Evolutionary conservation across 1,140 invertebrate genomes (phyloP).

Genomic region (Pseudomyrmex sp.): DNA sequence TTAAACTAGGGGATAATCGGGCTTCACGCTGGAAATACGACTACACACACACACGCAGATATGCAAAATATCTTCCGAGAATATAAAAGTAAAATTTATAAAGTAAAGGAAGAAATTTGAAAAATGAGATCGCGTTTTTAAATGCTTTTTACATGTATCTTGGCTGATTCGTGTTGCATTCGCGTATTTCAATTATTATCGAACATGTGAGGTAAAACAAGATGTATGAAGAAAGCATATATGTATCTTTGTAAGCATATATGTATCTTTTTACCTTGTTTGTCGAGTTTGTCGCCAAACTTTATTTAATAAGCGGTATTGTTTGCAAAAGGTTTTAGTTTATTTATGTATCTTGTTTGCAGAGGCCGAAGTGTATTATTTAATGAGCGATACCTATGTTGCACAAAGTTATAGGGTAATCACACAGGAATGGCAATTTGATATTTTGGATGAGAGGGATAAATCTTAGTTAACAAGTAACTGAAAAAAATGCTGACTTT

Average conservation of each 20-base stretch:
- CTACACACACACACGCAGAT: not conserved
- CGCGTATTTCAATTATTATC: too few species aligned
- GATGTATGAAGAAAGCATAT: not conserved
- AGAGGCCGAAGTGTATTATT: not conserved
- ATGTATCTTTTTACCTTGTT: not conserved
- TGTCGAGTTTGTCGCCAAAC: not conserved
- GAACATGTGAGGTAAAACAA: too few species aligned
- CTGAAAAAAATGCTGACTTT: not conserved
- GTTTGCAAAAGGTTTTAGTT: not conserved
- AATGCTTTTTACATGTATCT: not conserved
- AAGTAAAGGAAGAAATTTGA: not conserved
- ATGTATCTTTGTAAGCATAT: not conserved
- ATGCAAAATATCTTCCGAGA: slow-evolving; percentile 64
- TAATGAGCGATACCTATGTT: not conserved
- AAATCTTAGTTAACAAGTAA: not conserved
- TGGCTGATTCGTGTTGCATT: too few species aligned
- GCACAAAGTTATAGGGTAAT: too few species aligned
- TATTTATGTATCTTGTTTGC: not conserved
- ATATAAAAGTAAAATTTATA: not conserved
- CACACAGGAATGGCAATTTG: not conserved
- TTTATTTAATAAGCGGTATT: slow-evolving; percentile 4
- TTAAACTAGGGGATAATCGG: slow-evolving; percentile 70
- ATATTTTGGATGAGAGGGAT: not conserved
- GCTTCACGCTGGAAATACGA: slow-evolving; percentile 71
- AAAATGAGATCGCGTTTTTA: not conserved